Evolutionary conservation across 2,888 invertebrate species (phyloP), one percentile per base, ranked within the genome.

Genomic region (Glaucopsyche alexis): DNA sequence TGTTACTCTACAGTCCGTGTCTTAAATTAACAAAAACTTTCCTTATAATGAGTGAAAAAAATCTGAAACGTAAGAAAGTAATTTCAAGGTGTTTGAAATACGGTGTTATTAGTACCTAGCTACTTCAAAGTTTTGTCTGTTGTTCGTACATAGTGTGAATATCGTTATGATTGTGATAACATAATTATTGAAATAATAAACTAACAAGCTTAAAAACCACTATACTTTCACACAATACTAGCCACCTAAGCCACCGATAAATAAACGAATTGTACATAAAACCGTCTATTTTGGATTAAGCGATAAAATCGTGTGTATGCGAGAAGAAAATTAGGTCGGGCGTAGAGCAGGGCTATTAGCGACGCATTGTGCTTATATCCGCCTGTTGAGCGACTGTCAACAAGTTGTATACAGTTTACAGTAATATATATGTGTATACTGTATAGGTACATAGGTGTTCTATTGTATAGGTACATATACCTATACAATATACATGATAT

Each of bases 331-430:
- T 67, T 67, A 66, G 52, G 66, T 66, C 72, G 50, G 13, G 40
- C 50, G n/a, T 66, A 52, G 66, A 67, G 50, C 66, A 42, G 13
- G 16, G 19, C 66, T 49, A 52, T 66, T 50, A 67, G 13, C 52
- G 65, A 50, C 47, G 52, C 29, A 29, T 72, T 50, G 60, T 67
- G 49, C 49, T 45, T 71, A 66, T 66, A 50, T 52, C 64, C 65
- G 72, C 72, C 69, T 77, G 77, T 72, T 76, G 76, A 76, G 73
- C 75, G 76, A 73, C 74, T 77, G 76, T 78, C 77, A 79, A 78
- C 79, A 78, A 76, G 77, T 79, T 73, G 52, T 29, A 55, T 60
- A 60, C 19, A 19, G 55, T 45, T 9, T 6, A 45, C 45, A 45
- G 45, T 29, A 60, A 60, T 19, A 55, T 9, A 19, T 19, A n/a